Base-by-base conservation (phyloP, 2,797 vertebrate species). In the Enteromius treurensis region DNA sequence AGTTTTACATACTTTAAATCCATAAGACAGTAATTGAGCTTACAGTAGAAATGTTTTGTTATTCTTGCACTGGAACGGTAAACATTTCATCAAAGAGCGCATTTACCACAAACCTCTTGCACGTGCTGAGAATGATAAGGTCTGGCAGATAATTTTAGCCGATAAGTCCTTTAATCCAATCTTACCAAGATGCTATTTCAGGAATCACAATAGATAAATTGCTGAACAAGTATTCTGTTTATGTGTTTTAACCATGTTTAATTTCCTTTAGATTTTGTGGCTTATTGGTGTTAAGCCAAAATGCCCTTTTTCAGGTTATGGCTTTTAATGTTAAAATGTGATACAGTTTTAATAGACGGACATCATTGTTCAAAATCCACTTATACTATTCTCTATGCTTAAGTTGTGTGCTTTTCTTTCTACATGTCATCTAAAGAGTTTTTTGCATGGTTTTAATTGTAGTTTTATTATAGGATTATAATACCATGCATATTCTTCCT, bases 1-100 rank as follows among this genome's bases (percentile, higher is more conserved):
- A 69, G 55, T 58, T 83, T 70, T 51, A 23, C 64, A 55, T 71
- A 47, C 77, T 64, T 79, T 70, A 76, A 65, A 69, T 82, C 49
- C 42, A 23, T 80, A 76, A 80, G 71, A 76, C 77, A 68, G 53
- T 62, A 76, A 82, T 81, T 82, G 58, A 74, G 68, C 47, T 85
- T 70, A 71, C n/a, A 32, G 69, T 83, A 86, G 71, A 75, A 79
- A 42, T 21, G 6, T 64, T 76, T 79, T 58, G 49, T 80, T 70
- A 75, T 83, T 23, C 9, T 62, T 64, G 51, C 19, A 3, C 37
- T 77, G 49, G 26, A 83, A 77, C 26, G 8, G 47, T 58, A 77
- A 83, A 77, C 73, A 69, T 77, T 49, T 76, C 49, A 69, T 83
- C 49, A 82, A 76, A 76, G 62, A 32, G 49, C 6, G 13, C 26